These are phyloP conservation scores for Urocyon cinereoargenteus DNA, from an alignment of 2,797 vertebrate species.

Conservation along the genomic window DNA sequence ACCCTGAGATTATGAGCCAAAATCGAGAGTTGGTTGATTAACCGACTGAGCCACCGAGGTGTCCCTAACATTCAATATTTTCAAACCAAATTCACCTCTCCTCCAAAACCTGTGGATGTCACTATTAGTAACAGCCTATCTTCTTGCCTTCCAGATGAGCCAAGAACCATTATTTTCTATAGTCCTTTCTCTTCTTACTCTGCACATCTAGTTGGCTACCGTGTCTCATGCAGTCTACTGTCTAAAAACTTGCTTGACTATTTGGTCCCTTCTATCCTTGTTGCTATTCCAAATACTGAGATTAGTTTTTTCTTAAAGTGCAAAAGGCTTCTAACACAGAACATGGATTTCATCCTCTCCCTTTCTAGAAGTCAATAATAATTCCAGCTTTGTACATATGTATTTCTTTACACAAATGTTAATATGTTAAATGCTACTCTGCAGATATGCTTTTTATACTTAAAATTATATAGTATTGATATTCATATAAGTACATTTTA, in stretches of 20 bases:
- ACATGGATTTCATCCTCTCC: not conserved
- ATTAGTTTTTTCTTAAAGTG: not conserved
- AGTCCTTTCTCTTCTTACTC: not conserved
- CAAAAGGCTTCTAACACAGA: not conserved
- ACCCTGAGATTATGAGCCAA: not conserved
- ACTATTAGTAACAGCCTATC: not conserved
- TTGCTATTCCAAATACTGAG: not conserved
- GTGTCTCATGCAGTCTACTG: not conserved
- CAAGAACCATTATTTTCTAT: not conserved
- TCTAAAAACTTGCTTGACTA: not conserved
- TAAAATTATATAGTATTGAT: not conserved
- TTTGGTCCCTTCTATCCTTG: not conserved
- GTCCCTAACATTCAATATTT: not conserved
- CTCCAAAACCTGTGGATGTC: not conserved
- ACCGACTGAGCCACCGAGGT: not conserved
- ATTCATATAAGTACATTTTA: not conserved
- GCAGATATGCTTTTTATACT: not conserved
- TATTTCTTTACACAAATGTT: constrained; percentile 12
- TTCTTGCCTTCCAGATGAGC: not conserved
- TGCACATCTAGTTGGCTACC: not conserved
- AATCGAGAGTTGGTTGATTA: not conserved
- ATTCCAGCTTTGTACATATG: not conserved
- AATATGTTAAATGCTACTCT: not conserved
- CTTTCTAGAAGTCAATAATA: not conserved
- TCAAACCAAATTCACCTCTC: not conserved